Conservation (phyloP, 2,797 vertebrate species). For the Cossypha polioptera region DNA sequence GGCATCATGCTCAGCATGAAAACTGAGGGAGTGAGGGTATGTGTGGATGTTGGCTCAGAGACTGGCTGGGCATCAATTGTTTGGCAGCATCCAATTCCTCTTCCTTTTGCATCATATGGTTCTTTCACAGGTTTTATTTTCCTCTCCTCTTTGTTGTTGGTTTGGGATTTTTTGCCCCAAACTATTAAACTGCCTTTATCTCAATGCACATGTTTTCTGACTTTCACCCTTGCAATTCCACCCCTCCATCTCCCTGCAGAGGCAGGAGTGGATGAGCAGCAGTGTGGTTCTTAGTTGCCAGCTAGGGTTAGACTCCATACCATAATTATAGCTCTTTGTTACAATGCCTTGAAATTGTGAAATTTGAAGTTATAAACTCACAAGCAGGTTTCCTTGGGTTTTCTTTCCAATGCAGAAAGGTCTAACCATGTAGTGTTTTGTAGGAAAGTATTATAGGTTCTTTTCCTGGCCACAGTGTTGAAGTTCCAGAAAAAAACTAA, state of each 20-base stretch:
- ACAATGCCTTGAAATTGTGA: neutral
- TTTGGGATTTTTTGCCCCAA: accelerated
- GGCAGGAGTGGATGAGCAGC: neutral
- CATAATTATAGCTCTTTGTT: neutral
- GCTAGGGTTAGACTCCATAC: neutral
- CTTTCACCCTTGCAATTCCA: neutral
- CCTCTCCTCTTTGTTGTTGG: neutral
- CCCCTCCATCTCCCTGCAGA: neutral
- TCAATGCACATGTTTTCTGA: neutral
- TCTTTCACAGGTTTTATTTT: neutral
- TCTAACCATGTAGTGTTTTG: neutral
- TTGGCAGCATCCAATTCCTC: neutral
- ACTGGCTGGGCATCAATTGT: neutral
- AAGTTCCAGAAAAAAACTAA: neutral
- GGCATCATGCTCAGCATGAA: neutral
- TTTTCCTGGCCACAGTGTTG: neutral
- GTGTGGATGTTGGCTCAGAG: neutral
- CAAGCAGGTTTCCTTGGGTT: neutral
- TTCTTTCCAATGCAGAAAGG: accelerated
- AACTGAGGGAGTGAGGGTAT: neutral
- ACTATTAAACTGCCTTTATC: neutral
- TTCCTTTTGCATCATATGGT: neutral
- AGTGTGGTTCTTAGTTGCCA: neutral
- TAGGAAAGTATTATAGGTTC: neutral
- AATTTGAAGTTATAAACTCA: neutral